phyloP scores from a whole-genome alignment of 1,140 invertebrate genomes.

The Solenopsis fugax region DNA sequence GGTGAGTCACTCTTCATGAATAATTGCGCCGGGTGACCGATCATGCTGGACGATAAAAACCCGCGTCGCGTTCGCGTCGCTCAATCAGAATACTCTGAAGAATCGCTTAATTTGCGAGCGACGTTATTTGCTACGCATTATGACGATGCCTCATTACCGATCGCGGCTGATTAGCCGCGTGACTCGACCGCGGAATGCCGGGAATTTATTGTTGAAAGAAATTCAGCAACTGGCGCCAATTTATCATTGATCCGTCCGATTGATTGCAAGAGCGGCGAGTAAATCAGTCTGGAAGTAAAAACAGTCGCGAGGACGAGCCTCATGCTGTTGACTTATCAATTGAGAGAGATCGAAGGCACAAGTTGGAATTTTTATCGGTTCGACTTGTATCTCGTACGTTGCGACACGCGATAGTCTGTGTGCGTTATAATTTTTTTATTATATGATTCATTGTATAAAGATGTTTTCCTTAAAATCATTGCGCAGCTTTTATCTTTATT shows the following conservation, averaged over 20 bases:
- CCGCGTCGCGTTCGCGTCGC: neutral
- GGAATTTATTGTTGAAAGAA: conserved; percentile 20
- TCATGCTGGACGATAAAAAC: conserved; percentile 58
- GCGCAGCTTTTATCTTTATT: neutral
- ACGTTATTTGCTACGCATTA: conserved; percentile 20
- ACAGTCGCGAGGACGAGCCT: neutral
- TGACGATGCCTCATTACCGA: conserved; percentile 11
- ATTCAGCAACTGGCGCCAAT: conserved; percentile 3
- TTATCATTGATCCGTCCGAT: neutral
- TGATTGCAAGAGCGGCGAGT: neutral
- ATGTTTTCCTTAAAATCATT: neutral
- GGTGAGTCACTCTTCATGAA: conserved; percentile 69
- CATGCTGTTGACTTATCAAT: conserved; percentile 13
- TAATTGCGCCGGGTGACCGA: conserved; percentile 63
- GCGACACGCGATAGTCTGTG: neutral
- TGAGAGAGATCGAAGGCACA: neutral
- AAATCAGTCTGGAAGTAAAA: neutral
- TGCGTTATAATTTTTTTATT: neutral
- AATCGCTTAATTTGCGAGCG: conserved; percentile 55
- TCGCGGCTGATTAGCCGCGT: conserved; percentile 9
- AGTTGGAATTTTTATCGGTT: neutral
- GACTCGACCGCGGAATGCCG: conserved; percentile 27
- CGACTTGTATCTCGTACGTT: neutral
- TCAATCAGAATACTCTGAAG: conserved; percentile 45
- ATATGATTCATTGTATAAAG: too few species aligned